phyloP scores from a whole-genome alignment of 1,140 invertebrate species.

The Pseudachorutes palmiensis region DNA sequence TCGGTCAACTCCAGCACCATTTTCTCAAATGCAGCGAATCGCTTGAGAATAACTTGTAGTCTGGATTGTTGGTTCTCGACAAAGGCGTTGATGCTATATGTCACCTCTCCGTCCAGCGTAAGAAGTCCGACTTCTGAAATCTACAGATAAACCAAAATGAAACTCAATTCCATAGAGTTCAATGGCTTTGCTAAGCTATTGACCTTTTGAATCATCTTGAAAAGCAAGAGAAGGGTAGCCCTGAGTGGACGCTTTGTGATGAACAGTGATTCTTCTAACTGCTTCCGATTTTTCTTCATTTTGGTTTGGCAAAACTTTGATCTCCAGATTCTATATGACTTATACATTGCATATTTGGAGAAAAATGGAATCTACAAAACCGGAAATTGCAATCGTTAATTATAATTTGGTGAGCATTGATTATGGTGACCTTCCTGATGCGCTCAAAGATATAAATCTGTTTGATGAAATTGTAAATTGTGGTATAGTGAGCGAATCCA shows the following conservation, averaged over 20 bases:
- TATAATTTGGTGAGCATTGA: neutral
- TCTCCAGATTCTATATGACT: constrained; percentile 70
- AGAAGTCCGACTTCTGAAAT: constrained; percentile 39
- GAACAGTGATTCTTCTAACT: constrained; percentile 59
- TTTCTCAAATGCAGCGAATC: constrained; percentile 53
- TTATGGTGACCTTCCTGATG: constrained; percentile 22
- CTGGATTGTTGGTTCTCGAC: constrained; percentile 12
- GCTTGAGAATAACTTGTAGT: constrained; percentile 43
- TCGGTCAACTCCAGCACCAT: constrained; percentile 56
- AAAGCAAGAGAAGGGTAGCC: constrained; percentile 58
- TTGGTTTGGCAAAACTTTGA: constrained; percentile 64
- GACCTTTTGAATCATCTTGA: constrained; percentile 60
- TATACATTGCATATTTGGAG: constrained; percentile 64
- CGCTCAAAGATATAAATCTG: constrained; percentile 33
- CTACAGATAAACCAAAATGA: constrained; percentile 1
- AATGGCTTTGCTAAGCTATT: constrained; percentile 29
- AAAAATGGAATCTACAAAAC: constrained; percentile 59
- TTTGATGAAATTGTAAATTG: constrained; percentile 23
- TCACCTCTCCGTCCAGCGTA: neutral
- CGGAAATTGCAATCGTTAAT: neutral
- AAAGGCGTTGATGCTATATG: constrained; percentile 23
- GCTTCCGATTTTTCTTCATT: constrained; percentile 50
- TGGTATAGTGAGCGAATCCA: constrained; percentile 22
- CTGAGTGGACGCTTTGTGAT: constrained; percentile 61
- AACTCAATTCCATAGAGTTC: neutral